Percentiles rank a stretch among this genome's conserved stretches.
phyloP scores from a whole-genome alignment of 2,888 invertebrate genomes.

The Brenthis hecate region DNA sequence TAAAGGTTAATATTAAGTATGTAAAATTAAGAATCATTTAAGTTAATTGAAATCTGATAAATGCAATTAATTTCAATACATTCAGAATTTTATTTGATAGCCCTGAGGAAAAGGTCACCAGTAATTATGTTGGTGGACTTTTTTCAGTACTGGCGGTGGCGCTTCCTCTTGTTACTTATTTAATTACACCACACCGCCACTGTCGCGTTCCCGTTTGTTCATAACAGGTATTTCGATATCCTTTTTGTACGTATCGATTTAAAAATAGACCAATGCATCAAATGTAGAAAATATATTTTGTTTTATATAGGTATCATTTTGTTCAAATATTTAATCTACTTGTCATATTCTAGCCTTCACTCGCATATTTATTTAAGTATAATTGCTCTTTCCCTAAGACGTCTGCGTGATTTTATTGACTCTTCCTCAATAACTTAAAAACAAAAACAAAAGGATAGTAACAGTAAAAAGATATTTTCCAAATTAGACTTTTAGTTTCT shows the following conservation, averaged over 20 bases:
- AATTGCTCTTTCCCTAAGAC: too few species aligned
- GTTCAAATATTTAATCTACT: too few species aligned
- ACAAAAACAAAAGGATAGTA: too few species aligned
- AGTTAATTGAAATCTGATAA: neutral
- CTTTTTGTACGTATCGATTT: conserved; percentile 4
- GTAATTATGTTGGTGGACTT: conserved; percentile 70
- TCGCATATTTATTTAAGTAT: too few species aligned
- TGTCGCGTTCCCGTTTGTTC: conserved; percentile 2
- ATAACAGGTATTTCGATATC: conserved; percentile 6
- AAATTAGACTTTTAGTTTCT: too few species aligned
- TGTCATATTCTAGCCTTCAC: too few species aligned
- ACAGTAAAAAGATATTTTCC: too few species aligned
- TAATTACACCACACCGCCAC: conserved; percentile 55
- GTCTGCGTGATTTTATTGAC: too few species aligned
- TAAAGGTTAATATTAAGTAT: neutral
- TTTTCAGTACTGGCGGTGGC: conserved; percentile 53
- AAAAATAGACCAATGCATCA: neutral
- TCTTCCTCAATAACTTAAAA: too few species aligned
- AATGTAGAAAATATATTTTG: too few species aligned
- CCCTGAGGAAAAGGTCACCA: conserved; percentile 59
- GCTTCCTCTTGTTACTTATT: conserved; percentile 65
- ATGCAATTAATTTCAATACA: neutral
- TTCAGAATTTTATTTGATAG: conserved; percentile 39
- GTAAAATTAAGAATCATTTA: neutral
- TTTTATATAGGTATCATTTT: too few species aligned